Conservation (phyloP, 2,888 invertebrate genomes). For the Heteropelma amictum region DNA sequence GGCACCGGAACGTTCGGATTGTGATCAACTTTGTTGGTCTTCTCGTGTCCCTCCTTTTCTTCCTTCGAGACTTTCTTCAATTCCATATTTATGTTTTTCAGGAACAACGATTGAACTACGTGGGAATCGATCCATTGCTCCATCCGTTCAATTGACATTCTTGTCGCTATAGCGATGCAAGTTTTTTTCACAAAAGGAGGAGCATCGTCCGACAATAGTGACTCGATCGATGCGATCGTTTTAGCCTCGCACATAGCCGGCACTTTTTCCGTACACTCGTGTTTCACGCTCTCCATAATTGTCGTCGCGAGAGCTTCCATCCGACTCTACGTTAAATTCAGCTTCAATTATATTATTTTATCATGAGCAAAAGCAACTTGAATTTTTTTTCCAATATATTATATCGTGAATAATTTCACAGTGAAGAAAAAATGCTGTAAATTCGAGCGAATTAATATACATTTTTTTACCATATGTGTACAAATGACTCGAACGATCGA, state of each 20-base stretch:
- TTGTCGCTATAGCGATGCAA: slow-evolving; percentile 79
- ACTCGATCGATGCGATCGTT: slow-evolving; percentile 71
- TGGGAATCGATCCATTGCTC: slow-evolving; percentile 81
- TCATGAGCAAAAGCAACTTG: neutral
- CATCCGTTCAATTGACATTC: slow-evolving; percentile 79
- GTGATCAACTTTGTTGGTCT: slow-evolving; percentile 57
- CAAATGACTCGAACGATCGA: too few species aligned
- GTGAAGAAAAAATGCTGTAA: too few species aligned
- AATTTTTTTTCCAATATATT: too few species aligned
- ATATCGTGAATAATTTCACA: too few species aligned
- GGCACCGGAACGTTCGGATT: slow-evolving; percentile 66
- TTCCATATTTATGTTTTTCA: slow-evolving; percentile 67
- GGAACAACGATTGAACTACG: slow-evolving; percentile 66
- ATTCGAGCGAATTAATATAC: neutral
- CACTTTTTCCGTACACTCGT: slow-evolving; percentile 64
- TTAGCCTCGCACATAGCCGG: slow-evolving; percentile 66
- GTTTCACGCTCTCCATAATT: slow-evolving; percentile 61
- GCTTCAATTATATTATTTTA: slow-evolving; percentile 11
- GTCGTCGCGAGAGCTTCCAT: slow-evolving; percentile 30
- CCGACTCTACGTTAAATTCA: neutral
- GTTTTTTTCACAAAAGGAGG: slow-evolving; percentile 78
- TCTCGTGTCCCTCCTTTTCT: slow-evolving; percentile 30
- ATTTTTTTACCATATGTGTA: too few species aligned
- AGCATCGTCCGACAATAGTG: slow-evolving; percentile 80
- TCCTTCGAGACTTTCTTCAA: slow-evolving; percentile 17